Conservation (phyloP, 2,888 invertebrate genomes). For the Tortricodes alternella region DNA sequence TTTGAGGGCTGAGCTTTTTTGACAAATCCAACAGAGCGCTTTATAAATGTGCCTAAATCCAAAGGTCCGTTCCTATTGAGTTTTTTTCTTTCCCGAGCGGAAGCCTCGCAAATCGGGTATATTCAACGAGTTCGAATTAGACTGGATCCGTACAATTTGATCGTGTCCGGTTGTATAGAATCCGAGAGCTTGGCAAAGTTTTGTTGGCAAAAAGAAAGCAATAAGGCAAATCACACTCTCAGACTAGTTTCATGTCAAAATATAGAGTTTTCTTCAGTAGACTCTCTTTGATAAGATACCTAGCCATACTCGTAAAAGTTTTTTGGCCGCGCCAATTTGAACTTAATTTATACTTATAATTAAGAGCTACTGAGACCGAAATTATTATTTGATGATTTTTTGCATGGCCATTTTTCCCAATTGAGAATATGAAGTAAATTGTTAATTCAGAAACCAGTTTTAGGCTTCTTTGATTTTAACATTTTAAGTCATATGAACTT, state of each 20-base stretch:
- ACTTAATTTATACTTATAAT: no score
- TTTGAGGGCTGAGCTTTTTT: no score
- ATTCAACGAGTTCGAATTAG: slow-evolving; percentile 25
- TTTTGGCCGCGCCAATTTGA: no score
- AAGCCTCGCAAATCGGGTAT: slow-evolving; percentile 8
- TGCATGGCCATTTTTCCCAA: no score
- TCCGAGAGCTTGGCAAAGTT: not conserved
- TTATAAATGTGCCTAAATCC: slow-evolving; percentile 3
- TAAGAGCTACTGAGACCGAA: no score
- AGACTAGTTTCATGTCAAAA: not conserved
- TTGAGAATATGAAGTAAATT: no score
- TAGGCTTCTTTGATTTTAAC: no score
- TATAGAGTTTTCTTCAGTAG: not conserved
- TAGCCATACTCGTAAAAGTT: no score
- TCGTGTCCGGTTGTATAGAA: not conserved
- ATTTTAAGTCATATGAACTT: no score
- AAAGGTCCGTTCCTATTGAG: not conserved
- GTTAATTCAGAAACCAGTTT: no score
- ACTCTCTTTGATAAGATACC: not conserved
- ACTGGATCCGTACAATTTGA: slow-evolving; percentile 9
- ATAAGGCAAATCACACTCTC: not conserved
- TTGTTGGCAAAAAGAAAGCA: not conserved
- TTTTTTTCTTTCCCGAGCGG: not conserved
- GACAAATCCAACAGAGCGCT: no score
- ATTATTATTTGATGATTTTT: no score